A percentile compares a stretch with the other conserved stretches of the same genome.
phyloP scores from a whole-genome alignment of 2,797 vertebrate genomes.

The Salarias fasciatus region DNA sequence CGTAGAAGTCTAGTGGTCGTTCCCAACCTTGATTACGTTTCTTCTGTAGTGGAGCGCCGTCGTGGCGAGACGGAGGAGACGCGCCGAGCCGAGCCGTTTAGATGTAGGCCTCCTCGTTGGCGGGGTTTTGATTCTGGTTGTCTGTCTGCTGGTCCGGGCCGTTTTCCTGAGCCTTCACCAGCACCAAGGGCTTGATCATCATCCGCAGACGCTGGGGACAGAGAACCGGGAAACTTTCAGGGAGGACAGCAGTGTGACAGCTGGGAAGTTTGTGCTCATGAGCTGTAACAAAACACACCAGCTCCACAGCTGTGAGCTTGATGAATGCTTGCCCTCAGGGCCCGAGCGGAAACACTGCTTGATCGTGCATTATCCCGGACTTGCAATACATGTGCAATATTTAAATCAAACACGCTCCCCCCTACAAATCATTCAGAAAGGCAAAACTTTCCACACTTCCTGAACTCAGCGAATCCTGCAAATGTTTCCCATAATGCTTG shows the following conservation, averaged over 20 bases:
- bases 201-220: slow-evolving; percentile 90
- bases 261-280: slow-evolving; percentile 29
- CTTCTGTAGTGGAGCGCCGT: slow-evolving; percentile 65
- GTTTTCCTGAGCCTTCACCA: slow-evolving; percentile 89
- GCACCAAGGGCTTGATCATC: slow-evolving; percentile 91
- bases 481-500: slow-evolving; percentile 11
- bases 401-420: too few species aligned
- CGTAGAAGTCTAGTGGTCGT: slow-evolving; percentile 92
- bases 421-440: slow-evolving; percentile 18
- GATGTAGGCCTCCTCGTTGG: slow-evolving; percentile 97
- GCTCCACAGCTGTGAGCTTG: slow-evolving; percentile 41
- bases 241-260: slow-evolving; percentile 34
- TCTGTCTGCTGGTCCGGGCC: slow-evolving; percentile 94
- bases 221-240: slow-evolving; percentile 7
- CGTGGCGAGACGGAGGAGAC: slow-evolving; percentile 51
- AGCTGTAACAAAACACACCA: slow-evolving; percentile 29
- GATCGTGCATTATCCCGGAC: not conserved
- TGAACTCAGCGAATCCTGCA: not conserved
- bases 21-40: slow-evolving; percentile 89
- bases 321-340: slow-evolving; percentile 30
- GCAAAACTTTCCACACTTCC: too few species aligned
- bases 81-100: slow-evolving; percentile 78
- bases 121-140: slow-evolving; percentile 89
- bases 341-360: slow-evolving; percentile 2
- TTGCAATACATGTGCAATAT: too few species aligned